A percentile compares a stretch with the other conserved stretches of the same genome.
Conservation (phyloP, 2,888 invertebrate species). For the Mechanitis messenoides region DNA sequence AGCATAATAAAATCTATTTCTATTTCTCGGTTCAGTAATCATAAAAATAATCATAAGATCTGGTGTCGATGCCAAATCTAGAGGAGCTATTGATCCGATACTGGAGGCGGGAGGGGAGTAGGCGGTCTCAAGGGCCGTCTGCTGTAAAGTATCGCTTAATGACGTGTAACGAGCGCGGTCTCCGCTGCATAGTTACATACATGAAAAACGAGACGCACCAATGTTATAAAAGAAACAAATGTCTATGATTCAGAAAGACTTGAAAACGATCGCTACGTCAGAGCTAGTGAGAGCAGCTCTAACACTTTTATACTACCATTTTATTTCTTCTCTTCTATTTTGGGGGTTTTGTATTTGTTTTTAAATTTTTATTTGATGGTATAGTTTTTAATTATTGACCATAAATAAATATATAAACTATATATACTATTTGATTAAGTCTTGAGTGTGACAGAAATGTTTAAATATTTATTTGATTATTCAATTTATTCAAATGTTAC, state of each 20-base stretch:
- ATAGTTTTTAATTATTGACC: too few species aligned
- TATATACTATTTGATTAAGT: too few species aligned
- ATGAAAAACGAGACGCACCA: conserved; percentile 43
- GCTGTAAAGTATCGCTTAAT: conserved; percentile 76
- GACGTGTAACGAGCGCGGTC: conserved; percentile 74
- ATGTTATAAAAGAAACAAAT: conserved; percentile 31
- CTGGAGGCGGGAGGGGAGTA: conserved; percentile 39
- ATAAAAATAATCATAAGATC: conserved; percentile 5
- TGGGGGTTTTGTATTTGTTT: too few species aligned
- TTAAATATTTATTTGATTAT: too few species aligned
- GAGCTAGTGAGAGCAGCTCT: not conserved
- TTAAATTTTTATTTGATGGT: too few species aligned
- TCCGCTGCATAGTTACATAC: conserved; percentile 51
- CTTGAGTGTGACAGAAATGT: too few species aligned
- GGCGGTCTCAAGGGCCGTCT: conserved; percentile 75
- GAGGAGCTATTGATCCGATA: conserved; percentile 35
- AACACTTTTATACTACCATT: not conserved
- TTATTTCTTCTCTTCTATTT: too few species aligned
- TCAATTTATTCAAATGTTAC: too few species aligned
- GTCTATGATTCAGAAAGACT: conserved; percentile 30
- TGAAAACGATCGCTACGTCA: conserved; percentile 25
- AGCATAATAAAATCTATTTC: not conserved
- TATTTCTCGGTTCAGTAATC: conserved; percentile 4
- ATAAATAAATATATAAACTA: too few species aligned
- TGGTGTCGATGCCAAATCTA: conserved; percentile 39